These are phyloP conservation scores for Hoplodrina ambigua DNA, from an alignment of 2,888 invertebrate genomes.

Conservation along the genomic window DNA sequence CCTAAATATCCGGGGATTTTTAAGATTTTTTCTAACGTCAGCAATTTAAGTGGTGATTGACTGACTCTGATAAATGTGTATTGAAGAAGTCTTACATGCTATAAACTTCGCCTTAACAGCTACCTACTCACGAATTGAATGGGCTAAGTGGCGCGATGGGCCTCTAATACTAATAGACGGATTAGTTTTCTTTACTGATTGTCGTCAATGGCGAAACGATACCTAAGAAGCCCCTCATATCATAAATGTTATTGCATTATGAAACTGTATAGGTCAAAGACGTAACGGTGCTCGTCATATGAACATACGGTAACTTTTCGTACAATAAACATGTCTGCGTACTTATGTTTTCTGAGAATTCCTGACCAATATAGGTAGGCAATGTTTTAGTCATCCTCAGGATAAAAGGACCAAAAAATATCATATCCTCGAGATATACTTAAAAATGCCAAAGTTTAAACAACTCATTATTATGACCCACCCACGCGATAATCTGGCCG, in stretches of 20 bases:
- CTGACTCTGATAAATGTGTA: background rate
- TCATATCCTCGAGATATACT: conserved; percentile 20
- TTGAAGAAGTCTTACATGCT: background rate
- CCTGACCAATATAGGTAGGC: conserved; percentile 3
- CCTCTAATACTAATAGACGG: conserved; percentile 76
- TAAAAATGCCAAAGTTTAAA: conserved; percentile 37
- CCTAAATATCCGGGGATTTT: too few species aligned
- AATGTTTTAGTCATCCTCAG: conserved; percentile 30
- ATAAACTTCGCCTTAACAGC: conserved; percentile 53
- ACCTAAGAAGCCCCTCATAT: conserved; percentile 31
- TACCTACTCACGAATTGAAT: conserved; percentile 59
- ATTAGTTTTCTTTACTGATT: conserved; percentile 78
- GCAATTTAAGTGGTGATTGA: too few species aligned
- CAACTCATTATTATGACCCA: conserved; percentile 34
- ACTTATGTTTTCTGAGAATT: conserved; percentile 42
- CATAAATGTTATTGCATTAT: conserved; percentile 33
- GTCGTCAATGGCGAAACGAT: conserved; percentile 63
- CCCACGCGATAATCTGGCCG: conserved; percentile 46
- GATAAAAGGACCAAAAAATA: conserved; percentile 25
- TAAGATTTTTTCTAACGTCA: too few species aligned
- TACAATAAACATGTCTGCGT: conserved; percentile 27
- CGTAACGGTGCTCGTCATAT: conserved; percentile 19
- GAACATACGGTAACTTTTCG: conserved; percentile 4
- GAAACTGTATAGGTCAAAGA: conserved; percentile 42
- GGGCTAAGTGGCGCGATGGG: conserved; percentile 67